Percentiles rank a stretch among this genome's conserved stretches.
Evolutionary conservation across 2,797 vertebrate species (phyloP).

Genomic region (Sebastes hubbsi): DNA sequence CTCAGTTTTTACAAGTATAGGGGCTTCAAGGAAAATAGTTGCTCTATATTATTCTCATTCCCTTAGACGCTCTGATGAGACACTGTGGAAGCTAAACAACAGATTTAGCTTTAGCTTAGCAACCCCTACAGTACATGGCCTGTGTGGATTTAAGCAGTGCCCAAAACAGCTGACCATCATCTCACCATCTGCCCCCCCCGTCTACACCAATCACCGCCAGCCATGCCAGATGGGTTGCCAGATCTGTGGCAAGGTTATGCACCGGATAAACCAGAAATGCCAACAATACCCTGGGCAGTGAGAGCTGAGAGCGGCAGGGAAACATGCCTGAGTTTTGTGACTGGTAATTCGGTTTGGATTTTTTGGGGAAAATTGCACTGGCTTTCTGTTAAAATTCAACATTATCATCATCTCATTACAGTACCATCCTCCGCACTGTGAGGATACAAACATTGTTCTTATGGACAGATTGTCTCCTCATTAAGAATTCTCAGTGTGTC

Average conservation of each 20-base stretch:
- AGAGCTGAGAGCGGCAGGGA: neutral
- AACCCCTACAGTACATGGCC: conserved; percentile 10
- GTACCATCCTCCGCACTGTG: neutral
- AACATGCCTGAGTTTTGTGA: neutral
- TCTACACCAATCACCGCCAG: conserved; percentile 46
- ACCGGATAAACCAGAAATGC: conserved; percentile 39
- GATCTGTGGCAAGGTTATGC: conserved; percentile 58
- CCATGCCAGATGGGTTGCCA: conserved; percentile 71
- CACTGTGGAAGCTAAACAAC: neutral
- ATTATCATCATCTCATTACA: neutral
- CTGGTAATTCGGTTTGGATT: neutral
- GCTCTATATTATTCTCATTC: too few relatives aligned
- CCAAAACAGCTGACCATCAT: conserved; percentile 51
- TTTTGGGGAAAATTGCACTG: neutral
- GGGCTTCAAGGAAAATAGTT: too few relatives aligned
- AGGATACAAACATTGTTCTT: neutral
- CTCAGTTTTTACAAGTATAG: too few relatives aligned
- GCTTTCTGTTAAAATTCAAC: neutral
- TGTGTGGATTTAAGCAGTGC: conserved; percentile 42
- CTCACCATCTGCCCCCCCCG: conserved; percentile 55
- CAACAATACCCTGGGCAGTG: conserved; percentile 9
- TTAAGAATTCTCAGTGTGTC: conserved; percentile 19
- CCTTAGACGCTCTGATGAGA: neutral
- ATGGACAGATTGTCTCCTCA: conserved; percentile 15
- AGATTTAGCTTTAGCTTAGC: conserved; percentile 42